phyloP scores from a whole-genome alignment of 2,797 vertebrate species.

The Meda fulgida region DNA sequence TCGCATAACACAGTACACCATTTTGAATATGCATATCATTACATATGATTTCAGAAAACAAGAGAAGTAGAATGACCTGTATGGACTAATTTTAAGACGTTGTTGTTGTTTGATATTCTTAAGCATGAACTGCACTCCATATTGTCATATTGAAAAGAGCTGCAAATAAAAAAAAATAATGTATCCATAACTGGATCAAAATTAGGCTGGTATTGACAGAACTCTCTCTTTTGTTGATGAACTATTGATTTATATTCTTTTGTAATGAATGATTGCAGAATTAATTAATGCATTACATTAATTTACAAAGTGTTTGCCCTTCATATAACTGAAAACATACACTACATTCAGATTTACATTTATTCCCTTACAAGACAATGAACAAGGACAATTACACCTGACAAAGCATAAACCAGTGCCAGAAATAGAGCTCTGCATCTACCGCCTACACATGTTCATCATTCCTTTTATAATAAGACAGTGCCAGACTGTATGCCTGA shows the following conservation, averaged over 20 bases:
- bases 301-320: background rate
- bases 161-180: background rate
- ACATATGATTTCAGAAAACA: background rate
- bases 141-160: background rate
- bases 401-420: conserved; percentile 9
- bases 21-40: background rate
- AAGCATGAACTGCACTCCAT: background rate
- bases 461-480: conserved; percentile 4
- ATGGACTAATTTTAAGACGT: background rate
- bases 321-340: background rate
- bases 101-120: background rate
- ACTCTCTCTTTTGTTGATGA: background rate
- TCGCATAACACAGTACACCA: too few species aligned
- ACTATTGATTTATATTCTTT: background rate
- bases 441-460: background rate
- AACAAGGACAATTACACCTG: conserved; percentile 3
- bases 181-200: background rate
- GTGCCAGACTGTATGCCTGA: background rate
- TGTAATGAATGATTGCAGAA: background rate
- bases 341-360: background rate
- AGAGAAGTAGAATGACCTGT: background rate
- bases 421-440: background rate
- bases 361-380: background rate
- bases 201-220: background rate
- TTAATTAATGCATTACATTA: background rate